Base-by-base conservation (phyloP, 2,797 vertebrate species). In the Alcedo quadribrachys region DNA sequence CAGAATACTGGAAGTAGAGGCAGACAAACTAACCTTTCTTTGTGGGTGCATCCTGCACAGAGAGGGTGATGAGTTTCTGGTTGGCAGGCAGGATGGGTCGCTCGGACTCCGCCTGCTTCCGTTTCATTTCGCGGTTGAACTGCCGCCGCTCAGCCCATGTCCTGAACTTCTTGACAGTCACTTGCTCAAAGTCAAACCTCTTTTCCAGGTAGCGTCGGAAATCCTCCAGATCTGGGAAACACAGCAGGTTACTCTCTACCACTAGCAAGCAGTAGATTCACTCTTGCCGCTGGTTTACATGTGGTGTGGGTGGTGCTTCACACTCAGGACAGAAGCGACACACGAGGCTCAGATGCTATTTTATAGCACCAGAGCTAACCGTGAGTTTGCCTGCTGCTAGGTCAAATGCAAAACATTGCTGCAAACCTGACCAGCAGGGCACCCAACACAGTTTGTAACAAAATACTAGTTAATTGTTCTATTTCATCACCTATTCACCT, bases 131-230 rank as follows among this genome's bases (percentile, higher is more conserved):
- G 22, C 99, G 98, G 96, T 99, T 99, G 97, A 99, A 99, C 75
- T 99, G 99, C 57, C 99, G 97, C 5, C 99, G 98, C 97, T 99
- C 99, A 0, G 99, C 99, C 99, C 99, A 99, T 4, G 99, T 99
- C 33, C 99, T 98, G 90, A 99, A 99, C 85, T 99, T 99, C 95
- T 99, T 99, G 50, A 99, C 99, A 0, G 99, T 99, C 83, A 99
- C 99, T 98, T 99, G 99, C 74, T 99, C 99, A 65, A 99, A 99
- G 96, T 99, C 99, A 91, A 99, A 99, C 88, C 99, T 98, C 94
- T 99, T 99, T 74, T 99, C 99, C 83, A 99, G 96, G 81, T 99
- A 99, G 85, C 92, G 85, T 25, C 98, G 98, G 81, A 99, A 99
- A n/a, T 99, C 98, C 85, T 99, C 98, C 83, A 99, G 97, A 71